Base-by-base conservation (phyloP, 1,140 invertebrate species). In the Kradibia gibbosae region DNA sequence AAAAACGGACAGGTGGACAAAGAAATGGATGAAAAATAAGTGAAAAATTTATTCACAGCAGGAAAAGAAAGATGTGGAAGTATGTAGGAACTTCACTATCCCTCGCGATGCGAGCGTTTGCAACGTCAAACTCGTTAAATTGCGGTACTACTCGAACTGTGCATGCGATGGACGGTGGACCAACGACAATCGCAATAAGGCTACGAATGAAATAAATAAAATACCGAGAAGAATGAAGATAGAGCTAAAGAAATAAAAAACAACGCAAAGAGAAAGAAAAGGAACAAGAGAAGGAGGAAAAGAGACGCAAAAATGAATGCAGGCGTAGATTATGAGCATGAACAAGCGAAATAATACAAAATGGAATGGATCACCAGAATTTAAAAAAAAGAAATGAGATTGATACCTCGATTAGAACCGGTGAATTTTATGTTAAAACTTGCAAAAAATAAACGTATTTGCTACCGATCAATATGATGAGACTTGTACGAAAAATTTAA, bases 51-150 rank as follows among this genome's bases (percentile, higher is more conserved):
- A 48, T 48, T 10, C 45, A 48, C 17, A 48, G 17, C 45, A 17
- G 50, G 5, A 22, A 20, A 22, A 20, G 50, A 8, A 13, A 20
- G 20, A 42, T 17, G 45, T 3, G 10, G 67, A 71, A 45, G 39
- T 71, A 45, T 45, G 67, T 45, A 71, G 36, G 39, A 71, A 45
- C 67, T 71, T 71, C 4, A 71, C 67, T 42, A 28, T 71, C 36
- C 39, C 25, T 36, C 31, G 67, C 45, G 67, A 45, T 71, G 67
- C 31, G 3, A 71, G 67, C 67, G 67, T 53, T 53, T 22, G 50
- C 50, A 20, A 53, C 50, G 67, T 71, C 28, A 71, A 71, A 48
- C 67, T 71, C 67, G 67, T 71, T 71, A 71, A 71, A 71, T 71
- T 39, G 67, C 39, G 22, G 67, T 20, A 67, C 34, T 36, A 45